These are phyloP conservation scores for Cheumatopsyche charites DNA, from an alignment of 1,140 invertebrate species.

Conservation along the genomic window DNA sequence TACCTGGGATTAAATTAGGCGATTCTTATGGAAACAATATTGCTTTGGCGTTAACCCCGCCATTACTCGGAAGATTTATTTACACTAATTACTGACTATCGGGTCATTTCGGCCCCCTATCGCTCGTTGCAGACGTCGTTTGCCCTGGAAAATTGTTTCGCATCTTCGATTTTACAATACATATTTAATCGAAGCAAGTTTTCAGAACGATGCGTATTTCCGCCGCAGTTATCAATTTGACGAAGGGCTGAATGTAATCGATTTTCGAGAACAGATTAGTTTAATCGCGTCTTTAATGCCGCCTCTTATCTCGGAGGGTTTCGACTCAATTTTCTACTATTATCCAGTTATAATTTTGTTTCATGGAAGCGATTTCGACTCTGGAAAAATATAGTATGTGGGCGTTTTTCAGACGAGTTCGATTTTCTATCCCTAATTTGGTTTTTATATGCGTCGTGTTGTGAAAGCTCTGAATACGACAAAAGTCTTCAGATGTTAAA, in stretches of 20 bases:
- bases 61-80: conserved; percentile 30
- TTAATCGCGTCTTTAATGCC: conserved; percentile 9
- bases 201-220: not conserved
- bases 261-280: conserved; percentile 22
- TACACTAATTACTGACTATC: conserved; percentile 20
- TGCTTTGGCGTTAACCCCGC: conserved; percentile 16
- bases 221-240: conserved; percentile 9
- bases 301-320: not conserved
- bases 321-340: conserved; percentile 20
- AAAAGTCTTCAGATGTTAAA: not conserved
- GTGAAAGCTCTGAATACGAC: not conserved
- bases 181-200: no score
- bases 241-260: conserved; percentile 10
- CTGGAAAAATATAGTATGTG: not conserved
- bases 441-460: not conserved
- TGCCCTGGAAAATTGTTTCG: not conserved
- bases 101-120: conserved; percentile 14
- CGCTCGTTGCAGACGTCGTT: not conserved
- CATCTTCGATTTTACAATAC: not conserved
- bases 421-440: not conserved
- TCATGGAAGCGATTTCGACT: conserved; percentile 3
- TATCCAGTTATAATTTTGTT: conserved; percentile 16
- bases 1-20: conserved; percentile 23
- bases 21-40: conserved; percentile 30
- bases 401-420: not conserved